Conservation (phyloP, 2,797 vertebrate genomes). For the Anableps anableps region DNA sequence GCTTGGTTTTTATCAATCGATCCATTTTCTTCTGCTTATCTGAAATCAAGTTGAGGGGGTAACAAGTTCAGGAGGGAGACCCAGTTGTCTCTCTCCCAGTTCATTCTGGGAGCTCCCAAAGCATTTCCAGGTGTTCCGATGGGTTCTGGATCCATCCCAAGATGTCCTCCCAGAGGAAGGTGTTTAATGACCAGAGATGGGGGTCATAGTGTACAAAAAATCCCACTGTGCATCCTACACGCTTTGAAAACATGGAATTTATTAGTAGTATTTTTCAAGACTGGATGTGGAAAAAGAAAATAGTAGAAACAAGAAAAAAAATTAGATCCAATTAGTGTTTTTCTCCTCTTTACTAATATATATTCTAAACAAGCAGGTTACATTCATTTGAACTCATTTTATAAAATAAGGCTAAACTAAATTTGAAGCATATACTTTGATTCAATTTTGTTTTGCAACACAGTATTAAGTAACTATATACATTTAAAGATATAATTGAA, state of each 20-base stretch:
- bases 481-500: neutral
- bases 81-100: too few relatives aligned
- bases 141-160: too few relatives aligned
- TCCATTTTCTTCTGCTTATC: too few relatives aligned
- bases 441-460: neutral
- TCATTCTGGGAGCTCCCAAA: too few relatives aligned
- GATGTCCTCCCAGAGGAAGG: too few relatives aligned
- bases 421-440: neutral
- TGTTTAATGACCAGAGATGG: neutral
- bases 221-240: neutral
- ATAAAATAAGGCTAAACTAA: neutral
- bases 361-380: neutral
- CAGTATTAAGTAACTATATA: neutral
- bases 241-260: neutral
- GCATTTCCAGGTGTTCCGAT: too few relatives aligned
- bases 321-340: neutral
- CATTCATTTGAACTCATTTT: neutral
- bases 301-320: neutral
- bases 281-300: neutral
- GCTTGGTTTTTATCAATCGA: too few relatives aligned
- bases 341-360: neutral
- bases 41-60: too few relatives aligned
- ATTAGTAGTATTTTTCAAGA: neutral
- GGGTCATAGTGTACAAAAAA: neutral
- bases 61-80: too few relatives aligned